A percentile compares a stretch with the other conserved stretches of the same genome.
These are phyloP conservation scores for Helostoma temminkii DNA, from an alignment of 2,797 vertebrate genomes.

Conservation along the genomic window DNA sequence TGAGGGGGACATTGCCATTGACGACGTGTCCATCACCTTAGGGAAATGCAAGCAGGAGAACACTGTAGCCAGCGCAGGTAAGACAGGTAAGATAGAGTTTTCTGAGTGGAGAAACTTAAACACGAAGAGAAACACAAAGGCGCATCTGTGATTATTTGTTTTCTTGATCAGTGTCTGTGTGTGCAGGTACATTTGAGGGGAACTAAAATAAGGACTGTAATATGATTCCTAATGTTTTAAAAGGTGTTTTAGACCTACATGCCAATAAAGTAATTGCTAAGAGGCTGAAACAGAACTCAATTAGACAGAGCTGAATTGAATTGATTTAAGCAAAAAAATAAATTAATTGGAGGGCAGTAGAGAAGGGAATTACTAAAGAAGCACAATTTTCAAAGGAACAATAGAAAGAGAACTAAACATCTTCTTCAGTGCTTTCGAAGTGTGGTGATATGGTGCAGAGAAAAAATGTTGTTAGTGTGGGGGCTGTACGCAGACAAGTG, in stretches of 20 bases:
- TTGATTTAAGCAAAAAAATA: slow-evolving; percentile 23
- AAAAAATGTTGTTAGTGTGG: slow-evolving; percentile 28
- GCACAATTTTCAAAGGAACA: slow-evolving; percentile 4
- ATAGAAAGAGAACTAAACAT: slow-evolving; percentile 11
- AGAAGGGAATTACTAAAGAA: neutral
- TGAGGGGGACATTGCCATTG: slow-evolving; percentile 97
- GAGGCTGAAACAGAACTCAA: slow-evolving; percentile 18
- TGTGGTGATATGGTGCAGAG: slow-evolving; percentile 14
- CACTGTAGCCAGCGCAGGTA: slow-evolving; percentile 86
- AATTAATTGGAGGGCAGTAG: neutral
- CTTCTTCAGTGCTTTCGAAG: neutral
- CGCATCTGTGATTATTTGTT: neutral
- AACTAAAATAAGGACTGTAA: neutral
- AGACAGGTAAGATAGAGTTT: slow-evolving; percentile 77
- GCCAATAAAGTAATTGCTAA: neutral
- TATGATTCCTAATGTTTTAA: neutral
- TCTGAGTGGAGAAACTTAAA: slow-evolving; percentile 1
- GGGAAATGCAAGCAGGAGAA: slow-evolving; percentile 91
- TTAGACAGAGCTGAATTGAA: slow-evolving; percentile 10
- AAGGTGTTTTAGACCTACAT: slow-evolving; percentile 8
- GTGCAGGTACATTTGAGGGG: neutral
- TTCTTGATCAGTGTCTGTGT: neutral
- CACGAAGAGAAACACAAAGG: slow-evolving; percentile 7
- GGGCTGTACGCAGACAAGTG: slow-evolving; percentile 22
- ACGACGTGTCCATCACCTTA: slow-evolving; percentile 93